A percentile compares a stretch with the other conserved stretches of the same genome.
Evolutionary conservation across 2,113 vertebrate species (phyloP).

Genomic region (Peromyscus leucopus): DNA sequence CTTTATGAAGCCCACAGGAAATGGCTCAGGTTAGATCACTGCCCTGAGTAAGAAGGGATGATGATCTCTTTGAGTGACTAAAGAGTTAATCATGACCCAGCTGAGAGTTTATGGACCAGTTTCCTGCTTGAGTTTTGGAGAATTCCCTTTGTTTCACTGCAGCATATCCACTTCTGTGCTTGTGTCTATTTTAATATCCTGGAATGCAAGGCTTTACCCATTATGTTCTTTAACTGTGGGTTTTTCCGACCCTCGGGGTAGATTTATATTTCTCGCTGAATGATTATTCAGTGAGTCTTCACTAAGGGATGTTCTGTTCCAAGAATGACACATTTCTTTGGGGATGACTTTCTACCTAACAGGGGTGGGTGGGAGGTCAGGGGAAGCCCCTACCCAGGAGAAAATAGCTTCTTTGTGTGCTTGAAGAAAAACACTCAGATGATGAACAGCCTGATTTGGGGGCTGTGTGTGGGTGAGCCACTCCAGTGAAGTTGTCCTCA

Average conservation of each 20-base stretch:
- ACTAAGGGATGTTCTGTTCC: conserved; percentile 82
- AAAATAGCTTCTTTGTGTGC: conserved; percentile 82
- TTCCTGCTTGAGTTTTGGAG: conserved; percentile 45
- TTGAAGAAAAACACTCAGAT: conserved; percentile 79
- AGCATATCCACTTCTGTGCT: conserved; percentile 53
- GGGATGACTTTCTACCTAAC: conserved; percentile 82
- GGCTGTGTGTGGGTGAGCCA: conserved; percentile 83
- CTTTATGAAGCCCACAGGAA: conserved; percentile 84
- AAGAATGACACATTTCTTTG: conserved; percentile 84
- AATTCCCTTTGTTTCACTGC: conserved; percentile 81
- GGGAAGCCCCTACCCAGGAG: conserved; percentile 83
- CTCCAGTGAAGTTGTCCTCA: conserved; percentile 76
- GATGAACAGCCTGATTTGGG: conserved; percentile 81
- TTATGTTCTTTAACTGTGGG: conserved; percentile 76
- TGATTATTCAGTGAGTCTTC: conserved; percentile 80
- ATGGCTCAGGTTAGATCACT: conserved; percentile 70
- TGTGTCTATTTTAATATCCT: conserved; percentile 77
- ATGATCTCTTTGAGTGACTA: conserved; percentile 78
- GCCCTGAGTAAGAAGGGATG: conserved; percentile 67
- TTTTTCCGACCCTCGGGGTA: conserved; percentile 84
- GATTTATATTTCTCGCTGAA: conserved; percentile 78
- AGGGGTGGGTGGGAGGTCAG: conserved; percentile 81
- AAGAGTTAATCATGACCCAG: conserved; percentile 83
- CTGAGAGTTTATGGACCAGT: conserved; percentile 44
- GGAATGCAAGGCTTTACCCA: conserved; percentile 80